These are phyloP conservation scores for Ibycter americanus DNA, from an alignment of 2,797 vertebrate species.

Conservation along the genomic window DNA sequence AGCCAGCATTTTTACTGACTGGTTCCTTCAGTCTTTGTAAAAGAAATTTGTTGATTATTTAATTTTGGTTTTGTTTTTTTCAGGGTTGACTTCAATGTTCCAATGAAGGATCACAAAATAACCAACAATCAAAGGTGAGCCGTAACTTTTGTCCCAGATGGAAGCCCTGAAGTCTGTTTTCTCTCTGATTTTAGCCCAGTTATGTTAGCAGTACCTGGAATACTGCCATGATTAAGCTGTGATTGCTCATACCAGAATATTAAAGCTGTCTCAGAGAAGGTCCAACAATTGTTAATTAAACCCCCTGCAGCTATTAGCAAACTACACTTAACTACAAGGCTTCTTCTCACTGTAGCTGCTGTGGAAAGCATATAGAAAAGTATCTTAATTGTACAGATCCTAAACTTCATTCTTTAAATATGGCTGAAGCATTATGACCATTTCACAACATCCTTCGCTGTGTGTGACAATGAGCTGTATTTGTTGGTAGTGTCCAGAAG, in stretches of 20 bases:
- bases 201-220: background rate
- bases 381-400: background rate
- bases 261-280: background rate
- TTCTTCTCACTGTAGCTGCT: background rate
- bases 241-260: background rate
- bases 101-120: conserved; percentile 98
- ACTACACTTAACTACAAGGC: background rate
- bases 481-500: background rate
- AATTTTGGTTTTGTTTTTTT: background rate
- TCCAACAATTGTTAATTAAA: background rate
- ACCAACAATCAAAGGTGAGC: conserved; percentile 98
- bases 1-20: background rate
- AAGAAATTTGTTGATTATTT: background rate
- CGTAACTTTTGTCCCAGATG: background rate
- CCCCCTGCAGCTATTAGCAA: background rate
- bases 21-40: background rate
- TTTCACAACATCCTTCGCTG: background rate
- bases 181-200: background rate
- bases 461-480: background rate
- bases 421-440: rapidly evolving
- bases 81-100: conserved; percentile 98
- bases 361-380: background rate
- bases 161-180: background rate
- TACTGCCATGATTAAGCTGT: background rate
- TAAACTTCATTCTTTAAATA: background rate